These are phyloP conservation scores for Falco biarmicus DNA, from an alignment of 2,797 vertebrate genomes.

Conservation along the genomic window DNA sequence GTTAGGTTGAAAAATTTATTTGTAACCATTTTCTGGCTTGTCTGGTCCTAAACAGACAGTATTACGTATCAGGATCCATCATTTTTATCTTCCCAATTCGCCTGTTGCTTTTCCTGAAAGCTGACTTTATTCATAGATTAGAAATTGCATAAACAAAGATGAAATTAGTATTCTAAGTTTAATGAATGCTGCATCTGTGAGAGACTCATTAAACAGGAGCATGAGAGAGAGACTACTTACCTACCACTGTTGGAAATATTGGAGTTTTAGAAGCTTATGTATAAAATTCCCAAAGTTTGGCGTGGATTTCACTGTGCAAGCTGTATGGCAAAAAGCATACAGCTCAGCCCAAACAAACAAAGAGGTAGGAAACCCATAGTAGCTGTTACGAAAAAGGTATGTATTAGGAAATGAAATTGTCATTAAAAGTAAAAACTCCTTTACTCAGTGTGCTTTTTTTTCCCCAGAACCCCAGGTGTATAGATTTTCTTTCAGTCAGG, in stretches of 20 bases:
- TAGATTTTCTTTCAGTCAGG: constrained; percentile 36
- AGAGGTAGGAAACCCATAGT: background rate
- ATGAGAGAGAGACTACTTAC: background rate
- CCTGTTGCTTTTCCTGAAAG: background rate
- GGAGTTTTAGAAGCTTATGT: background rate
- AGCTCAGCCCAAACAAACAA: background rate
- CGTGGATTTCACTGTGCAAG: background rate
- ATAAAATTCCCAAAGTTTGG: background rate
- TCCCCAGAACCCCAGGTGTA: background rate
- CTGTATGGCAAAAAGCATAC: background rate
- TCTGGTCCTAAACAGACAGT: background rate
- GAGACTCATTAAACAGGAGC: background rate
- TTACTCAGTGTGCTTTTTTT: background rate
- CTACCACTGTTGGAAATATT: background rate
- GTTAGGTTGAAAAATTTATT: background rate
- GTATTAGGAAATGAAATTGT: background rate
- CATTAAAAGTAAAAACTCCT: background rate
- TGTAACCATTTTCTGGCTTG: background rate
- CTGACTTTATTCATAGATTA: background rate
- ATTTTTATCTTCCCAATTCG: background rate
- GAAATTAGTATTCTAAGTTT: constrained; percentile 13
- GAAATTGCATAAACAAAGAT: constrained; percentile 17
- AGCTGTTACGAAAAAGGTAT: background rate
- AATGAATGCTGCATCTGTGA: background rate
- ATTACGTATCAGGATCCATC: background rate